A percentile compares a stretch with the other conserved stretches of the same genome.
Evolutionary conservation across 2,113 vertebrate genomes (phyloP).

Genomic region (Tachysurus fulvidraco): DNA sequence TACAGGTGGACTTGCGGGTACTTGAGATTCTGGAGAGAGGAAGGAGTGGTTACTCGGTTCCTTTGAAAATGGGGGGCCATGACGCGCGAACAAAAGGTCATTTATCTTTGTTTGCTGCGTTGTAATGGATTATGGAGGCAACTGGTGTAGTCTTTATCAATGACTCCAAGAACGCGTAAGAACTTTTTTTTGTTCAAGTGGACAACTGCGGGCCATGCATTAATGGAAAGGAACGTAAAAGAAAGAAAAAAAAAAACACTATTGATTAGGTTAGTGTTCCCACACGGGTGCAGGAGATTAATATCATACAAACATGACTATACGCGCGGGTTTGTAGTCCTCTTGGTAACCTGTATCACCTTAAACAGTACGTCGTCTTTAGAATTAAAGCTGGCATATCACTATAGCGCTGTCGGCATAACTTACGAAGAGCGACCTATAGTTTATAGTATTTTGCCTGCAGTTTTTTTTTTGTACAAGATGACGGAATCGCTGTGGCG

Average conservation of each 20-base stretch:
- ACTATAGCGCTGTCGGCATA: conserved; percentile 6
- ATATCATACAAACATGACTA: no score
- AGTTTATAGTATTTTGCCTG: conserved; percentile 39
- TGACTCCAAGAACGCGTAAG: neutral
- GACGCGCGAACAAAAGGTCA: conserved; percentile 29
- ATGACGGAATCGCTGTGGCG: conserved; percentile 50
- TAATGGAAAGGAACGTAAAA: neutral
- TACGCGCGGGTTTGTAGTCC: neutral
- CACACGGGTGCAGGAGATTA: no score
- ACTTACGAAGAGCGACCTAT: conserved; percentile 18
- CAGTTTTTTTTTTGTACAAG: conserved; percentile 31
- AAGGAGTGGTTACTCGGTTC: conserved; percentile 25
- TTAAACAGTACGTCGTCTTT: neutral
- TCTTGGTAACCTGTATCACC: neutral
- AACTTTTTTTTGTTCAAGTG: neutral
- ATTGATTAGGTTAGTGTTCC: neutral
- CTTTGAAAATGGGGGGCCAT: conserved; percentile 36
- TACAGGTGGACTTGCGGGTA: conserved; percentile 54
- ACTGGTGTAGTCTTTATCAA: neutral
- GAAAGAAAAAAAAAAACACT: neutral
- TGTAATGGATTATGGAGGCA: conserved; percentile 39
- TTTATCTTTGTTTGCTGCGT: conserved; percentile 10
- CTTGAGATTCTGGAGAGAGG: conserved; percentile 21
- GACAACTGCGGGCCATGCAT: neutral
- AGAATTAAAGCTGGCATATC: conserved; percentile 4